A percentile compares a stretch with the other conserved stretches of the same genome.
These are phyloP conservation scores for Hiodon tergisus DNA, from an alignment of 2,113 vertebrate genomes.

Conservation along the genomic window DNA sequence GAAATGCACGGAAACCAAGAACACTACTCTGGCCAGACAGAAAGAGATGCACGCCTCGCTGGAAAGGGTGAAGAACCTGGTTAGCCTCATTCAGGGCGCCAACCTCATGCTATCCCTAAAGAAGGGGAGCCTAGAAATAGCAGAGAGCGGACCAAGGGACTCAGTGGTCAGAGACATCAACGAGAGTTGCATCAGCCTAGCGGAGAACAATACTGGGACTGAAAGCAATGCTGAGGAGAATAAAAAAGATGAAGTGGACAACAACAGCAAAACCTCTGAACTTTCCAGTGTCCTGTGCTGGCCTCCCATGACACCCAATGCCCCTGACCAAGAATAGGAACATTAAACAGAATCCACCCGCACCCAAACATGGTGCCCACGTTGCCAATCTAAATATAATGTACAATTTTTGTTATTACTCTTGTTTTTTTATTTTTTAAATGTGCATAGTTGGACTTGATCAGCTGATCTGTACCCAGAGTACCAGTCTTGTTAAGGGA, in stretches of 20 bases:
- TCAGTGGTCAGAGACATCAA: constrained; percentile 55
- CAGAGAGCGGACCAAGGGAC: constrained; percentile 61
- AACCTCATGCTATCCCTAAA: constrained; percentile 82
- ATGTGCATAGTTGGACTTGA: constrained; percentile 89
- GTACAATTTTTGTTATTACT: constrained; percentile 42
- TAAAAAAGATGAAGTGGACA: constrained; percentile 58
- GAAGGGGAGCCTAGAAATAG: constrained; percentile 45
- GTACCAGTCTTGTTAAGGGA: constrained; percentile 74
- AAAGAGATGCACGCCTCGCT: constrained; percentile 96
- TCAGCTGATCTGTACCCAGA: constrained; percentile 72
- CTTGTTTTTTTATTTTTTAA: constrained; percentile 74
- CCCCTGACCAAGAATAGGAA: constrained; percentile 51
- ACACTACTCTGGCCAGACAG: constrained; percentile 86
- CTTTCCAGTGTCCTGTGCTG: constrained; percentile 62
- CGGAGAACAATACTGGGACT: constrained; percentile 14
- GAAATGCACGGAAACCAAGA: constrained; percentile 99
- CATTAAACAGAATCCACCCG: constrained; percentile 54
- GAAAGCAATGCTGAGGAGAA: constrained; percentile 45
- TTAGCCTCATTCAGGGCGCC: constrained; percentile 93
- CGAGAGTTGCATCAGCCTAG: neutral
- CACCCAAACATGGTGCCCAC: constrained; percentile 76
- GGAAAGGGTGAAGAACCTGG: constrained; percentile 93
- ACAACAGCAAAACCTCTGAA: constrained; percentile 69
- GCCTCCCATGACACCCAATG: constrained; percentile 57
- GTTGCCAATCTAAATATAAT: constrained; percentile 91